These are phyloP conservation scores for Lontra canadensis DNA, from an alignment of 2,113 vertebrate genomes.

Conservation along the genomic window DNA sequence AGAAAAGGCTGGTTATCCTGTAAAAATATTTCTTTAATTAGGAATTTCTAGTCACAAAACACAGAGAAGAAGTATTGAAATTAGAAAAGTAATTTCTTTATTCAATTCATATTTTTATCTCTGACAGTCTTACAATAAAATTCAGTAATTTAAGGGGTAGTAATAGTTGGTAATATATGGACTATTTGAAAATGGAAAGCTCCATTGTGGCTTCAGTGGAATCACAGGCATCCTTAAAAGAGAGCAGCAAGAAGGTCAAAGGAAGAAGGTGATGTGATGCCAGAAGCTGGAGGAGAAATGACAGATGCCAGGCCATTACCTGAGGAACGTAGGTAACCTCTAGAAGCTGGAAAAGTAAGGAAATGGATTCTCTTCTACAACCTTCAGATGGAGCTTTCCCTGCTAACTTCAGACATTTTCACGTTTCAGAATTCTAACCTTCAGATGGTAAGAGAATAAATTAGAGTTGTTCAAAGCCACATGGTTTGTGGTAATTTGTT, in stretches of 20 bases:
- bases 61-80: neutral
- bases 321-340: neutral
- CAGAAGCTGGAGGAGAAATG: neutral
- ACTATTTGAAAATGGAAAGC: neutral
- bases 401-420: neutral
- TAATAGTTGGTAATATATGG: neutral
- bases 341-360: neutral
- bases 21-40: neutral
- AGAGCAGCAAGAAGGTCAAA: neutral
- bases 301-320: rapidly evolving
- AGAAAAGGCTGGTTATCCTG: neutral
- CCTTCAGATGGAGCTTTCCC: neutral
- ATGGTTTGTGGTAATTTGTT: neutral
- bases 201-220: too few species aligned
- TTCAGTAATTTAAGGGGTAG: neutral
- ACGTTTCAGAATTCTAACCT: neutral
- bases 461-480: neutral
- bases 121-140: neutral
- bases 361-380: neutral
- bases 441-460: neutral
- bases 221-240: neutral
- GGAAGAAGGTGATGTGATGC: neutral
- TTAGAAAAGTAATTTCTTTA: neutral
- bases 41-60: neutral
- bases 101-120: neutral